Conservation (phyloP, 2,888 invertebrate species). For the Mythimna lalbum region DNA sequence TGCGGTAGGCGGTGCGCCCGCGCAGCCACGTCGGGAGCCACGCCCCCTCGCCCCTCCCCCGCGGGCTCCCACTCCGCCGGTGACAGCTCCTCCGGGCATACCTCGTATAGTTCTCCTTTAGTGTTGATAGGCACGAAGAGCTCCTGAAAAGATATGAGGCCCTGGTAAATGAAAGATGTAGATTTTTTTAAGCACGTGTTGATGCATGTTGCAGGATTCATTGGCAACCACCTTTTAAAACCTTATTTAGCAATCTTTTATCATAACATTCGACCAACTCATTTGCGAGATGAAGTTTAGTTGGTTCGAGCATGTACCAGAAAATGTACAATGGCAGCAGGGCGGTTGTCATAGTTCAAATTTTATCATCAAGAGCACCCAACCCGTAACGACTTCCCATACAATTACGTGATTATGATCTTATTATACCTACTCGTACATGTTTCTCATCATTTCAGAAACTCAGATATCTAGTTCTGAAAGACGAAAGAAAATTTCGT, state of each 20-base stretch:
- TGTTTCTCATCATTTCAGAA: too few relatives aligned
- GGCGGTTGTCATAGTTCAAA: neutral
- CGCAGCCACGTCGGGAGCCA: conserved; percentile 87
- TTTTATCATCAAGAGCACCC: neutral
- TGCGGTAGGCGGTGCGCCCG: conserved; percentile 90
- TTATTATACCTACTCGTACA: too few relatives aligned
- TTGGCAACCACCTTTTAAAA: too few relatives aligned
- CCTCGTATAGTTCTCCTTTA: conserved; percentile 94
- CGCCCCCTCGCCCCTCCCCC: conserved; percentile 84
- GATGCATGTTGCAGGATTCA: too few relatives aligned
- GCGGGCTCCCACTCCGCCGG: conserved; percentile 89
- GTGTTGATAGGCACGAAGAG: conserved; percentile 94
- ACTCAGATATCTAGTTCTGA: too few relatives aligned
- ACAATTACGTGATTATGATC: too few relatives aligned
- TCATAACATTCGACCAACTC: neutral
- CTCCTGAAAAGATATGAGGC: conserved; percentile 85
- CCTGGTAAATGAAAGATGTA: conserved; percentile 41
- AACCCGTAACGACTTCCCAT: neutral
- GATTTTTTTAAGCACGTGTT: too few relatives aligned
- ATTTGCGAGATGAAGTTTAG: neutral
- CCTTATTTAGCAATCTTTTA: neutral
- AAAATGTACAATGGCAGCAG: neutral
- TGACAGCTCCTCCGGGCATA: conserved; percentile 89
- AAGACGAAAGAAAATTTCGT: too few relatives aligned
- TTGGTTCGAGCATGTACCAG: neutral